phyloP scores from a whole-genome alignment of 2,797 vertebrate genomes.

The Lemur catta region DNA sequence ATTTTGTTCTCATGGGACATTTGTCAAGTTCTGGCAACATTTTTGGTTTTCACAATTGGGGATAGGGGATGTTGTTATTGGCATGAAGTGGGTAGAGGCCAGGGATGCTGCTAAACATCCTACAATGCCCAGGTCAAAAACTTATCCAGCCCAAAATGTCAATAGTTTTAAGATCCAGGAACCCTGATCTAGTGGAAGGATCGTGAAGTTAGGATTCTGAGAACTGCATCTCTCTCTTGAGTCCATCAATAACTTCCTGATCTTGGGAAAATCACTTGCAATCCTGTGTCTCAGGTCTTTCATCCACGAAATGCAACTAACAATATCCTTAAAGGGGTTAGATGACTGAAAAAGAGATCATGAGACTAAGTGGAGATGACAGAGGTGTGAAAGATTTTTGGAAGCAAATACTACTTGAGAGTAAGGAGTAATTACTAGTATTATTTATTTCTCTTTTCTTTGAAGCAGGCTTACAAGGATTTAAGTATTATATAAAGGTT shows the following conservation, averaged over 20 bases:
- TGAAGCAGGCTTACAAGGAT: neutral
- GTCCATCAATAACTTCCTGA: neutral
- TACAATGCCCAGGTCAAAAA: neutral
- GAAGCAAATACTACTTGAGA: constrained; percentile 21
- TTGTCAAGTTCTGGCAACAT: neutral
- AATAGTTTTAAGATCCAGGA: neutral
- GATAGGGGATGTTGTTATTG: neutral
- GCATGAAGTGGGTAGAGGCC: neutral
- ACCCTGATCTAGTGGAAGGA: neutral
- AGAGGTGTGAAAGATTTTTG: neutral
- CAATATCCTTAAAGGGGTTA: neutral
- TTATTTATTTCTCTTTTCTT: constrained; percentile 26
- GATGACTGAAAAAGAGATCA: neutral
- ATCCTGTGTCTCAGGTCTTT: neutral
- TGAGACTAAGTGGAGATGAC: neutral
- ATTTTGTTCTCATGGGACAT: neutral
- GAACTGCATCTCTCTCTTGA: neutral
- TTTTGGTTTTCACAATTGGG: neutral
- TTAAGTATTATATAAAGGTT: neutral
- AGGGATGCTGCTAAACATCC: neutral
- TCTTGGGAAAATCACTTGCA: neutral
- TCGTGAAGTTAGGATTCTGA: neutral
- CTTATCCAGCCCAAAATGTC: neutral
- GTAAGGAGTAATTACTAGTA: neutral
- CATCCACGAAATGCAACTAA: neutral